These are phyloP conservation scores for Drosophila planitibia DNA, from an alignment of 2,888 invertebrate genomes.

Conservation along the genomic window DNA sequence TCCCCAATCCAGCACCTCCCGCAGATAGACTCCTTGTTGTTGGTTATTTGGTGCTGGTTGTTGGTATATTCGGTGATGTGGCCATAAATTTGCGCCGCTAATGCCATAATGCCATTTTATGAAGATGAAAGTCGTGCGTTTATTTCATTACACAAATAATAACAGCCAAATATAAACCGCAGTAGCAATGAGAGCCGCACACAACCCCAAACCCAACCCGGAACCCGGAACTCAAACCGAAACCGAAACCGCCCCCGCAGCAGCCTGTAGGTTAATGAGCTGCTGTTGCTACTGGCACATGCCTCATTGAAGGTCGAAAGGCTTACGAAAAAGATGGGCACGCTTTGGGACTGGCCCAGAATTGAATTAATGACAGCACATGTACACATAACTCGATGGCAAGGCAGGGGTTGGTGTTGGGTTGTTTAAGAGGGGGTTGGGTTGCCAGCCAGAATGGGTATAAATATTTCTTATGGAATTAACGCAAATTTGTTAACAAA, in stretches of 20 bases:
- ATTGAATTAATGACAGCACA: constrained; percentile 78
- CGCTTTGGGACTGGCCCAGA: constrained; percentile 48
- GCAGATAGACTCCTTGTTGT: neutral
- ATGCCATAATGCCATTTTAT: constrained; percentile 81
- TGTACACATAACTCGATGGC: constrained; percentile 44
- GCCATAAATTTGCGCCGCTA: constrained; percentile 74
- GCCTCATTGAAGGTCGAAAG: constrained; percentile 80
- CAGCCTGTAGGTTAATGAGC: constrained; percentile 67
- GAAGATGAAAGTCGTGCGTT: constrained; percentile 82
- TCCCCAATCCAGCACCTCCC: neutral
- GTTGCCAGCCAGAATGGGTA: constrained; percentile 34
- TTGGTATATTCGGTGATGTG: constrained; percentile 32
- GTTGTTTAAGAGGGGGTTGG: neutral
- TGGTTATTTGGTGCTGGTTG: constrained; percentile 13
- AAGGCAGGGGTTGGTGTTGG: neutral
- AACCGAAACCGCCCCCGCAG: neutral
- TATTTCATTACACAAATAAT: constrained; percentile 82
- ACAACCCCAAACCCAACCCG: neutral
- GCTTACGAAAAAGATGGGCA: constrained; percentile 61
- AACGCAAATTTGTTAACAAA: constrained; percentile 81
- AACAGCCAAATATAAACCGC: constrained; percentile 77
- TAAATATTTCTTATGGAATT: constrained; percentile 76
- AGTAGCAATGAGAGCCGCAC: constrained; percentile 44
- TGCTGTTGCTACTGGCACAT: constrained; percentile 62
- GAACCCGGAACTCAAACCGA: neutral